Percentiles rank a stretch among this genome's conserved stretches.
These are phyloP conservation scores for Drosophila setifemur DNA, from an alignment of 1,140 invertebrate genomes.

Conservation along the genomic window DNA sequence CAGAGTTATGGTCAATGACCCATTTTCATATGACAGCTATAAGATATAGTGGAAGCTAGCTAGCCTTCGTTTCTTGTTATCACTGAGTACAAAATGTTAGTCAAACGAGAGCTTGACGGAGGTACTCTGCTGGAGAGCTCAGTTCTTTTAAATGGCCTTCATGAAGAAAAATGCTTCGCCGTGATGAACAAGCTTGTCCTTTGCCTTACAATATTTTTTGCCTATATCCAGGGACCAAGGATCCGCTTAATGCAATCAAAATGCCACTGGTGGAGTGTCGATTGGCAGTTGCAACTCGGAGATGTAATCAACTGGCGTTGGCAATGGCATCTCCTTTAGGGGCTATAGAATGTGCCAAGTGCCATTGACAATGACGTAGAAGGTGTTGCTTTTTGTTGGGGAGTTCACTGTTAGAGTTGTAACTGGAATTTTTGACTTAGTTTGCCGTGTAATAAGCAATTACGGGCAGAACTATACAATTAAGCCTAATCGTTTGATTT, in stretches of 20 bases:
- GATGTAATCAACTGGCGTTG: too few species aligned
- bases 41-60: too few species aligned
- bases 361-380: constrained; percentile 54
- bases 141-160: constrained; percentile 4
- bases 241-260: constrained; percentile 53
- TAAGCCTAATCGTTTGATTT: constrained; percentile 53
- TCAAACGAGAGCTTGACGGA: constrained; percentile 1
- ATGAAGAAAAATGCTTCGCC: constrained; percentile 3
- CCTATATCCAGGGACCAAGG: constrained; percentile 19
- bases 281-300: constrained; percentile 43
- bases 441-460: constrained; percentile 72
- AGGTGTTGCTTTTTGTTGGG: neutral
- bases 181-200: constrained; percentile 11
- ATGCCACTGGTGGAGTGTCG: constrained; percentile 27
- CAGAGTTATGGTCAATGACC: too few species aligned
- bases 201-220: constrained; percentile 3
- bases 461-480: constrained; percentile 56
- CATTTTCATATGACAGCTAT: too few species aligned
- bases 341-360: constrained; percentile 18
- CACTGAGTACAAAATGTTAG: neutral
- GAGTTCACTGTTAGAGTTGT: constrained; percentile 1
- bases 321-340: constrained; percentile 9
- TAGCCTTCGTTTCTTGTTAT: neutral
- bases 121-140: neutral
- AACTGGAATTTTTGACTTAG: constrained; percentile 57